Conservation (phyloP, 2,113 vertebrate species). For the Bubo scandiacus region DNA sequence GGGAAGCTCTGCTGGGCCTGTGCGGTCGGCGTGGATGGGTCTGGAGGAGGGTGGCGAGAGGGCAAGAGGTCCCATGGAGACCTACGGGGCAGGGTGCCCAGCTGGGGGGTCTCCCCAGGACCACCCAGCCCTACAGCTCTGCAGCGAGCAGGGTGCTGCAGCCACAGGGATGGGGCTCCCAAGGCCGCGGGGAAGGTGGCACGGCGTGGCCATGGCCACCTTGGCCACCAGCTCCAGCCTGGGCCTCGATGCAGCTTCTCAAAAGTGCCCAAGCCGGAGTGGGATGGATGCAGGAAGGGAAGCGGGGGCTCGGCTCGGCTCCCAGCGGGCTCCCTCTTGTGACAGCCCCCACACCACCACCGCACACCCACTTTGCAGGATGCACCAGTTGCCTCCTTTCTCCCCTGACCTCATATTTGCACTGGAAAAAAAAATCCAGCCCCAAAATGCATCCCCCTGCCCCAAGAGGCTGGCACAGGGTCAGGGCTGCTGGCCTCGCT, state of each 20-base stretch:
- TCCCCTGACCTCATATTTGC: not conserved
- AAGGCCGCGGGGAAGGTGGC: not conserved
- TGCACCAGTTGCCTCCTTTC: not conserved
- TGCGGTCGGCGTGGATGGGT: fast-evolving
- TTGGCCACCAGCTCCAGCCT: no score
- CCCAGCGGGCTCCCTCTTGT: not conserved
- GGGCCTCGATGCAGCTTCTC: not conserved
- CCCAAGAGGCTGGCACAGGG: not conserved
- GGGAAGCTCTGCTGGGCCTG: fast-evolving
- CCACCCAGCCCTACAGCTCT: not conserved
- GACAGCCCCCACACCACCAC: not conserved
- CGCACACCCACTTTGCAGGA: fast-evolving
- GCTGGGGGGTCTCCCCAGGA: fast-evolving
- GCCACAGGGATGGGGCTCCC: not conserved
- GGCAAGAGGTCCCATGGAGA: not conserved
- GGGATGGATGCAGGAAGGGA: not conserved
- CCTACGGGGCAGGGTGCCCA: fast-evolving
- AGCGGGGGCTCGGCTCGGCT: fast-evolving
- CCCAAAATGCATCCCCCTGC: not conserved
- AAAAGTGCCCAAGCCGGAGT: fast-evolving
- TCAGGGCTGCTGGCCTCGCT: not conserved
- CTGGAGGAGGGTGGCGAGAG: not conserved
- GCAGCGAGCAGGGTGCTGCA: not conserved
- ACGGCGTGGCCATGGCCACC: not conserved
- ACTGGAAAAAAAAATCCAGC: not conserved